Evolutionary conservation across 2,888 invertebrate species (phyloP), one percentile per base, ranked within the genome.

Genomic region (Phania funesta): DNA sequence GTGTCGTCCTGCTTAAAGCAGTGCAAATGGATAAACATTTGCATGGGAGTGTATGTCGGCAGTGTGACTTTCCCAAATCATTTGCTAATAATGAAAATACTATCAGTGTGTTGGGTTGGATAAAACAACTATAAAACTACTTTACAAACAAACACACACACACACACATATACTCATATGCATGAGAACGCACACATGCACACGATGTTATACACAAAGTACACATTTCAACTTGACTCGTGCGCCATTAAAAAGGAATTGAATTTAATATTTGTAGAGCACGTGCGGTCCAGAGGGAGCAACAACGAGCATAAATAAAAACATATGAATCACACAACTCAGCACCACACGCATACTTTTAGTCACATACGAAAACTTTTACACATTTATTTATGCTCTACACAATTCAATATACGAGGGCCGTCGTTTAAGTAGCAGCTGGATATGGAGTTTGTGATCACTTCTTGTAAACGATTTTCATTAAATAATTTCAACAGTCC

Each of bases 161-260:
- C 8, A 18, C 24, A 1, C n/a, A n/a, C 0, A 16, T 24, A 22
- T 11, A 32, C 4, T n/a, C 24, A 22, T 4, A 46, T 35, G 13
- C n/a, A 58, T 16, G 8, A 9, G 11, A n/a, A n/a, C 26, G 18
- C 7, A n/a, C 20, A 62, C 46, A 18, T 50, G 44, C 35, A 56
- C 20, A 41, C 11, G 50, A 26, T 35, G 29, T 11, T 60, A 3
- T 22, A 48, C 32, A 24, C 29, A 73, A 74, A 68, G 50, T 50
- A 73, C 32, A 44, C 22, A 64, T 58, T 56, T 50, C 13, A 68
- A n/a, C 9, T 46, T 35, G 8, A 38, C 62, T 50, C n/a, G 3
- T 74, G 60, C 60, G 73, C 54, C n/a, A 77, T 77, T 77, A 73
- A 77, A 81, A 74, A 73, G 35, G 52, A 77, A 77, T 81, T 81